These are phyloP conservation scores for Hyphantria cunea DNA, from an alignment of 1,140 invertebrate genomes.

Conservation along the genomic window DNA sequence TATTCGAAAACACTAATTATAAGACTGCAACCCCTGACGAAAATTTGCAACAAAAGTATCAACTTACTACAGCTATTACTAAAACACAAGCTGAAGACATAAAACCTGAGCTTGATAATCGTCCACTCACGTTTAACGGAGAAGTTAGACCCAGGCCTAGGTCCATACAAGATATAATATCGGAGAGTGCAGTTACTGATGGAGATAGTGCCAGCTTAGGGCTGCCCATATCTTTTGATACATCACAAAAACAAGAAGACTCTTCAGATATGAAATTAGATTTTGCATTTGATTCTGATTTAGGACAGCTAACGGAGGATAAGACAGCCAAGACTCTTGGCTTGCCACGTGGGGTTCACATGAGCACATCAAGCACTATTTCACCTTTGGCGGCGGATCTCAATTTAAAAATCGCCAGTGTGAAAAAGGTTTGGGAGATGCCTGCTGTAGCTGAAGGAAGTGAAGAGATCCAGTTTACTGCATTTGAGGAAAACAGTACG, in stretches of 20 bases:
- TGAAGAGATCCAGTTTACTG: conserved; percentile 73
- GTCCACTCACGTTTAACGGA: conserved; percentile 66
- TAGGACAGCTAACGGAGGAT: conserved; percentile 89
- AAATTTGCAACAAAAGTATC: conserved; percentile 84
- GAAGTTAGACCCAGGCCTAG: conserved; percentile 67
- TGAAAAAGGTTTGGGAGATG: conserved; percentile 95
- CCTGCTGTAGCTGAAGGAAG: conserved; percentile 84
- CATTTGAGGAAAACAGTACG: conserved; percentile 67
- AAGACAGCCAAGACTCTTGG: conserved; percentile 84
- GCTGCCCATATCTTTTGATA: conserved; percentile 72
- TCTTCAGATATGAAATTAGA: conserved; percentile 94
- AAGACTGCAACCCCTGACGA: conserved; percentile 84
- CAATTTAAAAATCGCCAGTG: conserved; percentile 96
- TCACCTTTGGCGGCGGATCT: conserved; percentile 88
- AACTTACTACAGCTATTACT: conserved; percentile 73
- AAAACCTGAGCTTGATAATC: conserved; percentile 64
- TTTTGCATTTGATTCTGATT: conserved; percentile 92
- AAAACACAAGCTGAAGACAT: conserved; percentile 68
- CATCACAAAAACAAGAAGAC: conserved; percentile 87
- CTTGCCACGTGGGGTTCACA: conserved; percentile 85
- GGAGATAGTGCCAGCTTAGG: conserved; percentile 56
- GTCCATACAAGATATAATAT: conserved; percentile 76
- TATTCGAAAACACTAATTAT: conserved; percentile 96
- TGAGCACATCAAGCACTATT: conserved; percentile 78
- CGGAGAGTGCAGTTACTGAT: conserved; percentile 62